phyloP scores from a whole-genome alignment of 2,113 vertebrate genomes.

The Podarcis muralis region DNA sequence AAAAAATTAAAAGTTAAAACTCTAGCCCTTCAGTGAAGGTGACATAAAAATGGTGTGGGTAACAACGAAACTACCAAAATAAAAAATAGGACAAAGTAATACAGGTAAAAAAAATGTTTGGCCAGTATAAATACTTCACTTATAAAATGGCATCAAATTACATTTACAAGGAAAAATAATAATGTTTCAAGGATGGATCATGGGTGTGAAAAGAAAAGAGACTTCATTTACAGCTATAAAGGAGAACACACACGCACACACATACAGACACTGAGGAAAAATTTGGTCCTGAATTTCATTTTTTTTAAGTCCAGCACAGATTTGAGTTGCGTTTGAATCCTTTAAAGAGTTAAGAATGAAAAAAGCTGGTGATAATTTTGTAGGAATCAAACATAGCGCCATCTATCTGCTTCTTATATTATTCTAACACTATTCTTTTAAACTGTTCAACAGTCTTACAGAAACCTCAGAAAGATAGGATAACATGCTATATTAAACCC shows the following conservation, averaged over 20 bases:
- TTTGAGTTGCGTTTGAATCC: slow-evolving; percentile 99
- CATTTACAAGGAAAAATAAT: slow-evolving; percentile 87
- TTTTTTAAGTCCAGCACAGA: slow-evolving; percentile 96
- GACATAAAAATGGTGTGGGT: slow-evolving; percentile 93
- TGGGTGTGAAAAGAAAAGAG: slow-evolving; percentile 86
- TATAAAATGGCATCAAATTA: slow-evolving; percentile 98
- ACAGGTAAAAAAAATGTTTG: slow-evolving; percentile 91
- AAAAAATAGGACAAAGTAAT: slow-evolving; percentile 74
- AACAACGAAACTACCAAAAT: slow-evolving; percentile 86
- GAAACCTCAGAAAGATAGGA: slow-evolving; percentile 93
- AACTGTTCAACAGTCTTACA: slow-evolving; percentile 97
- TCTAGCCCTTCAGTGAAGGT: slow-evolving; percentile 99
- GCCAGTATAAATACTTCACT: slow-evolving; percentile 99
- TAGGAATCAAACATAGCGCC: slow-evolving; percentile 98
- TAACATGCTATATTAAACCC: slow-evolving; percentile 94
- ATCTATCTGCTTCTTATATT: slow-evolving; percentile 93
- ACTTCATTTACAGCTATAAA: slow-evolving; percentile 86
- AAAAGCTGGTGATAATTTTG: slow-evolving; percentile 96
- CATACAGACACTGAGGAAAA: slow-evolving; percentile 88
- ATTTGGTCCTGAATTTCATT: slow-evolving; percentile 96
- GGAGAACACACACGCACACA: slow-evolving; percentile 81
- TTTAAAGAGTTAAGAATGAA: slow-evolving; percentile 94
- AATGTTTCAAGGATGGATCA: slow-evolving; percentile 84
- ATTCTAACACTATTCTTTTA: slow-evolving; percentile 91
- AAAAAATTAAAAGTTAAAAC: slow-evolving; percentile 99